Base-by-base conservation (phyloP, 1,140 invertebrate genomes). In the Aphis gossypii region DNA sequence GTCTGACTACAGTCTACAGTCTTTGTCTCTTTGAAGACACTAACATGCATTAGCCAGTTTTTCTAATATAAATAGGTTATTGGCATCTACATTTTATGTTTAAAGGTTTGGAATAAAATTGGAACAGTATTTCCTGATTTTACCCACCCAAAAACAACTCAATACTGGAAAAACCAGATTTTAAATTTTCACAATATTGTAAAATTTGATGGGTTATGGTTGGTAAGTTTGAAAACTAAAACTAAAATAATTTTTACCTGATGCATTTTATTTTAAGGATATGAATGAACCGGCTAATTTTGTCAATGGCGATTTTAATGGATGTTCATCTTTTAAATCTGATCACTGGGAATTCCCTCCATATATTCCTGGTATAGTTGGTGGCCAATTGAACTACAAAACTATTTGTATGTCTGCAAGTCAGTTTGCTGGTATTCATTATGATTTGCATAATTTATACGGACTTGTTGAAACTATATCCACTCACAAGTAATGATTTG, bases 91-190 rank as follows among this genome's bases (percentile, higher is more conserved):
- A 68, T n/a, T 68, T 68, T n/a, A 68, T 68, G 14, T 68, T 68
- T 68, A 0, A 68, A 97, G 97, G 97, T 98, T 30, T 98, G 98
- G 98, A 98, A 98, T 95, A 95, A 95, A 3, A 96, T 95, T 48
- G 96, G 96, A 0, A 98, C 97, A 3, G 97, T 97, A 25, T 98
- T 97, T 96, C 98, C 98, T 0, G 98, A 99, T 95, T 98, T 98
- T 95, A 98, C 97, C 7, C 96, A 98, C 95, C 97, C 98, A 0
- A 97, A 97, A 88, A 96, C 97, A 0, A 95, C 96, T 3, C 95
- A 96, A 2, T 99, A 98, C 95, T 99, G 98, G 97, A 95, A 96
- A 2, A 95, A 96, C 90, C 97, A 98, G 96, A 95, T 98, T 94
- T 95, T 95, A 41, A 94, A 95, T 30, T 97, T 98, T 94, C 96